These are phyloP conservation scores for Grapholita molesta DNA, from an alignment of 1,140 invertebrate species.

Conservation along the genomic window DNA sequence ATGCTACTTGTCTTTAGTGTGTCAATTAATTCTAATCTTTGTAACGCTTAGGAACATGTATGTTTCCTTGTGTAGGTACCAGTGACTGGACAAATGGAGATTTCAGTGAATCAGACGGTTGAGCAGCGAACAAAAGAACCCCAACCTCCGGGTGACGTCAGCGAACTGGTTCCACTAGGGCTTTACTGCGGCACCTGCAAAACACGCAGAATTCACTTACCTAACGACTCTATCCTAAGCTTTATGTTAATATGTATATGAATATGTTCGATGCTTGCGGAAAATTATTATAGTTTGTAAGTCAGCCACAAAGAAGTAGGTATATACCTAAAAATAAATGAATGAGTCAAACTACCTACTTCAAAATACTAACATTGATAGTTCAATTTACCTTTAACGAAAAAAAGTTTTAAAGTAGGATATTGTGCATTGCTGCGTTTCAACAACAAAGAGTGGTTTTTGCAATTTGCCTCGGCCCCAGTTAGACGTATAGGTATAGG, in stretches of 20 bases:
- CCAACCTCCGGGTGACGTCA: neutral
- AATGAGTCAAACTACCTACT: neutral
- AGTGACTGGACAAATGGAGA: neutral
- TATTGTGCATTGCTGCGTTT: neutral
- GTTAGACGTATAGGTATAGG: slow-evolving; percentile 33
- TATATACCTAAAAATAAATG: neutral
- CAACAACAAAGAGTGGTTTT: neutral
- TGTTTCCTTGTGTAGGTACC: neutral
- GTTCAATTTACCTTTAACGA: neutral
- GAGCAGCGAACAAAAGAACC: neutral
- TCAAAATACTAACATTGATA: neutral
- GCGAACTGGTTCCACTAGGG: neutral
- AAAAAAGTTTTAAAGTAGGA: too few relatives aligned
- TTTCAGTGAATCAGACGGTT: neutral
- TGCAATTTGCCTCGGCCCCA: neutral
- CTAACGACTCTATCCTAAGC: neutral
- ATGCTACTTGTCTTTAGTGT: too few relatives aligned
- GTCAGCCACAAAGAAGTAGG: neutral
- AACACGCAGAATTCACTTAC: neutral
- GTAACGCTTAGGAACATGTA: neutral
- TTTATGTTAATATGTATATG: neutral
- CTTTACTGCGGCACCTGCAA: neutral
- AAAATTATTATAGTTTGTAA: neutral
- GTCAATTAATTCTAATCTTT: too few relatives aligned
- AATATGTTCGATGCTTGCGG: too few relatives aligned